phyloP scores from a whole-genome alignment of 1,140 invertebrate species.

The Polypedilum vanderplanki region DNA sequence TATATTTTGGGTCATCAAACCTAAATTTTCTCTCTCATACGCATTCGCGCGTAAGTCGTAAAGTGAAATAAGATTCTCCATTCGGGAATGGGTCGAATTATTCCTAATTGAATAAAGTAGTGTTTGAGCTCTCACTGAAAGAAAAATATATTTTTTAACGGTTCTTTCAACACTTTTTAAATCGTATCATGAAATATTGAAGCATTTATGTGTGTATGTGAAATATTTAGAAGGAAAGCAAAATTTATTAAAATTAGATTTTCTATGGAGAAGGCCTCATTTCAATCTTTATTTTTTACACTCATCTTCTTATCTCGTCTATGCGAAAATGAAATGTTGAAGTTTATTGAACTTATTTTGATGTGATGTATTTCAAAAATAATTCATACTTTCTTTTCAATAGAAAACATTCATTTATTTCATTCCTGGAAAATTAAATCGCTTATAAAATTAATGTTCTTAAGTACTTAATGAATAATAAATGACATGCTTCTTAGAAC shows the following conservation, averaged over 20 bases:
- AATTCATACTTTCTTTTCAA: no score
- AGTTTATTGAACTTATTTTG: no score
- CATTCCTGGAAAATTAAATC: no score
- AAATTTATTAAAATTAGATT: background rate
- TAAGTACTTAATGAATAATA: no score
- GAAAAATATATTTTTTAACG: background rate
- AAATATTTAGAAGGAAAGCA: constrained; percentile 1
- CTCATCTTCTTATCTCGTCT: no score
- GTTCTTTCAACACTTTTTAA: background rate
- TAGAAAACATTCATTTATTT: no score
- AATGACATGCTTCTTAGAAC: no score
- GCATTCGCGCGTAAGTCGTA: background rate
- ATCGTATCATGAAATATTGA: background rate
- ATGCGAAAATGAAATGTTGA: no score
- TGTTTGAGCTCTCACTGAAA: background rate
- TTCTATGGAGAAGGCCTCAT: no score
- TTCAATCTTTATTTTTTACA: background rate
- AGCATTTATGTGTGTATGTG: background rate
- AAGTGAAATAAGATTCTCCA: background rate
- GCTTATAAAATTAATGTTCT: no score
- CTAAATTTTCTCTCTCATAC: background rate
- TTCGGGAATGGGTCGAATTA: background rate
- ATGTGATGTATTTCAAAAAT: no score
- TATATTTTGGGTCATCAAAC: constrained; percentile 4
- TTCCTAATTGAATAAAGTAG: background rate